These are phyloP conservation scores for Lucinisca nassula DNA, from an alignment of 2,888 invertebrate species.

Conservation along the genomic window DNA sequence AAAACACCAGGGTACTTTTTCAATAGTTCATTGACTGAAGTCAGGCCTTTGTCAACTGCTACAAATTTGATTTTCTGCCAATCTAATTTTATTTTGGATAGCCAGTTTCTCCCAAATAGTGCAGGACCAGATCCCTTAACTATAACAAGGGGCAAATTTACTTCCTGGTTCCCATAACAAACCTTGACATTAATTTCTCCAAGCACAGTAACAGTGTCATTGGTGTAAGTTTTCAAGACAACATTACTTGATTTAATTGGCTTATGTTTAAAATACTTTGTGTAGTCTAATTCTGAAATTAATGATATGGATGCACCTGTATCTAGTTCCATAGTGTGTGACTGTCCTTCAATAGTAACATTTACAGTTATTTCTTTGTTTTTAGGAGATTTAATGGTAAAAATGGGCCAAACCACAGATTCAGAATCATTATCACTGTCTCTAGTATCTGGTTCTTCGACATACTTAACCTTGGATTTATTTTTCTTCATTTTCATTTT, in stretches of 20 bases:
- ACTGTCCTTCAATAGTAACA: conserved; percentile 11
- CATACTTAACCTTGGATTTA: background rate
- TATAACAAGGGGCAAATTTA: conserved; percentile 6
- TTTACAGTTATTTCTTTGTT: background rate
- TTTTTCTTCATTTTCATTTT: background rate
- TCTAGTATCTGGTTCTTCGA: background rate
- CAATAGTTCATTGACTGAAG: background rate
- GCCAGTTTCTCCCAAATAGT: conserved; percentile 32
- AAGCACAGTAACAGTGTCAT: background rate
- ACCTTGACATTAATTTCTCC: conserved; percentile 19
- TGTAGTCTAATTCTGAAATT: conserved; percentile 13
- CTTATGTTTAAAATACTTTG: background rate
- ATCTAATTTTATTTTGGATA: conserved; percentile 10
- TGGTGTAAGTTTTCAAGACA: conserved; percentile 29
- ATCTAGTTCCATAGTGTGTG: conserved; percentile 45
- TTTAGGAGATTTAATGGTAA: background rate
- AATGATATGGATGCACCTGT: conserved; percentile 38
- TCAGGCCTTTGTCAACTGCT: background rate
- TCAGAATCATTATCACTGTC: background rate
- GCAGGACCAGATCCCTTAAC: conserved; percentile 31
- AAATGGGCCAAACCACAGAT: background rate
- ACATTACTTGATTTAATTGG: background rate
- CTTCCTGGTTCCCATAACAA: background rate
- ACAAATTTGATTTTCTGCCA: conserved; percentile 11
- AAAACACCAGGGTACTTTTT: background rate